Evolutionary conservation across 2,888 invertebrate species (phyloP).

Genomic region (Lepidocyrtoides sp.): DNA sequence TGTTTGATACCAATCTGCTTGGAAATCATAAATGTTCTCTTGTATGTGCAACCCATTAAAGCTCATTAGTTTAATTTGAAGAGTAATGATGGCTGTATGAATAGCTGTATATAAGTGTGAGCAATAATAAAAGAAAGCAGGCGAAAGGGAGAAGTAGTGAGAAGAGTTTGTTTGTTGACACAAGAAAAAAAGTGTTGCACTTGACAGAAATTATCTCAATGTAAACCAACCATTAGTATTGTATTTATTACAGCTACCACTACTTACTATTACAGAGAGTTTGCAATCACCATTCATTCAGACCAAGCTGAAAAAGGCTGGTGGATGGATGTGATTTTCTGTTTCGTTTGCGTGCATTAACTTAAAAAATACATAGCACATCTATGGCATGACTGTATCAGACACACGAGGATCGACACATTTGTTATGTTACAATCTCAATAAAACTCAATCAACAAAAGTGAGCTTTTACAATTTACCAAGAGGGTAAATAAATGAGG

Average conservation of each 20-base stretch:
- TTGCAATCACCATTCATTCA: background rate
- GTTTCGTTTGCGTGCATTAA: background rate
- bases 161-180: conserved; percentile 43
- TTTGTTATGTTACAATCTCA: conserved; percentile 51
- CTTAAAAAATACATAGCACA: background rate
- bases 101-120: background rate
- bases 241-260: conserved; percentile 13
- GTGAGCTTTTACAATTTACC: conserved; percentile 37
- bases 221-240: conserved; percentile 34
- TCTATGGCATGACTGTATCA: background rate
- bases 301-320: background rate
- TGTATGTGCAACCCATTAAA: background rate
- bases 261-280: background rate
- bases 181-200: conserved; percentile 35
- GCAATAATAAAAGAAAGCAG: background rate
- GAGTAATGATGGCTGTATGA: background rate
- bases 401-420: background rate
- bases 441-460: conserved; percentile 76
- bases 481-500: conserved; percentile 37
- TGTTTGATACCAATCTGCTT: background rate
- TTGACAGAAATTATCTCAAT: background rate
- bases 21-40: background rate
- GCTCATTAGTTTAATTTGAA: conserved; percentile 36
- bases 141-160: background rate
- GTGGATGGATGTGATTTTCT: background rate